Percentiles rank a stretch among this genome's conserved stretches.
Conservation (phyloP, 2,113 vertebrate species). For the Campylomormyrus tamandua region DNA sequence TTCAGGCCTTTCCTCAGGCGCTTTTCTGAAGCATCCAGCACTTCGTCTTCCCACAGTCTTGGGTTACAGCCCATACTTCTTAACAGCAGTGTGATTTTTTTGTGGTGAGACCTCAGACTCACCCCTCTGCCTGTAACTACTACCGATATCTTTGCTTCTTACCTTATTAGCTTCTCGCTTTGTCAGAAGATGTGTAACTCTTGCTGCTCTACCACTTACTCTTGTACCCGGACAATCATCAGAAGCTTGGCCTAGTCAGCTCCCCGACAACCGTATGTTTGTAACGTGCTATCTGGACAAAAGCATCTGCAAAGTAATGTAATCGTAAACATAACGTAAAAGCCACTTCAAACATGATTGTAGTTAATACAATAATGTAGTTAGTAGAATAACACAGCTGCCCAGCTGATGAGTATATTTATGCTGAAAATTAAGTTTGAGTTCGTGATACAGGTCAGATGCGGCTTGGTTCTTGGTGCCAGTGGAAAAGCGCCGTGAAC, state of each 20-base stretch:
- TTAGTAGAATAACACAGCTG: not conserved
- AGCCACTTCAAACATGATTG: not conserved
- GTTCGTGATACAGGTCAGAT: not conserved
- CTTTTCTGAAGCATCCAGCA: conserved; percentile 13
- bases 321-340: not conserved
- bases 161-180: not conserved
- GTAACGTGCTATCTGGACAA: not conserved
- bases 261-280: not conserved
- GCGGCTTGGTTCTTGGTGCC: not conserved
- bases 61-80: conserved; percentile 25
- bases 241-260: not conserved
- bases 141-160: not conserved
- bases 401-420: not conserved
- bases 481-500: not conserved
- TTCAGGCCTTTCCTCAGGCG: conserved; percentile 17
- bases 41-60: conserved; percentile 22
- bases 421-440: not conserved
- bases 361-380: no score
- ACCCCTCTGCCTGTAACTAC: not conserved
- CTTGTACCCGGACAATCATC: not conserved
- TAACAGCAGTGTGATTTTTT: not conserved
- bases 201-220: not conserved
- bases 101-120: not conserved
- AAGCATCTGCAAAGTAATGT: not conserved
- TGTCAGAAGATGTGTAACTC: not conserved